These are phyloP conservation scores for Seriola quinqueradiata DNA, from an alignment of 2,113 vertebrate genomes.

Conservation along the genomic window DNA sequence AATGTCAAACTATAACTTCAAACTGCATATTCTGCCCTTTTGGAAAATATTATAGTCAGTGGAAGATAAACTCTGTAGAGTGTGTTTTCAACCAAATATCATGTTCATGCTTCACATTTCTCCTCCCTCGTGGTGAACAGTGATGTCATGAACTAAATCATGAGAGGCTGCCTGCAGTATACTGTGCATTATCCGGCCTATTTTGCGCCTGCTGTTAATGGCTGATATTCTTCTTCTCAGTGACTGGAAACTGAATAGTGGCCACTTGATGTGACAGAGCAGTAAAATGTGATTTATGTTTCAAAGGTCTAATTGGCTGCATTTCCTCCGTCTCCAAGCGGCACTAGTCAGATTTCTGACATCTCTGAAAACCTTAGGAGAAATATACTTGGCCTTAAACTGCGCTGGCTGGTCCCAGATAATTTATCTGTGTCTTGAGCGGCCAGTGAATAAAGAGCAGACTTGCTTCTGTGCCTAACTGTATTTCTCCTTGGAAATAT, in stretches of 20 bases:
- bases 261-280: slow-evolving; percentile 65
- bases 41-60: neutral
- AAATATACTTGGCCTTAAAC: slow-evolving; percentile 72
- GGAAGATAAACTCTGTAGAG: neutral
- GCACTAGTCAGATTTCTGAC: slow-evolving; percentile 65
- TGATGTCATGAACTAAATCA: slow-evolving; percentile 35
- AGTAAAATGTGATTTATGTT: slow-evolving; percentile 80
- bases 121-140: slow-evolving; percentile 33
- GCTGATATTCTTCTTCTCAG: slow-evolving; percentile 50
- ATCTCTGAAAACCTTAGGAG: slow-evolving; percentile 75
- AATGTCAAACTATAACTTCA: neutral
- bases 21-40: neutral
- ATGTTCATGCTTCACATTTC: slow-evolving; percentile 29
- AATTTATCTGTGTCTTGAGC: slow-evolving; percentile 75
- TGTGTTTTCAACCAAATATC: slow-evolving; percentile 9
- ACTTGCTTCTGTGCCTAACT: slow-evolving; percentile 64
- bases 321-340: slow-evolving; percentile 61
- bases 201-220: slow-evolving; percentile 52
- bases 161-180: neutral
- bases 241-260: slow-evolving; percentile 57
- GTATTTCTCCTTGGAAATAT: slow-evolving; percentile 64
- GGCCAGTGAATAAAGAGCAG: slow-evolving; percentile 65
- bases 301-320: slow-evolving; percentile 74
- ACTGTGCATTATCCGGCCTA: slow-evolving; percentile 29
- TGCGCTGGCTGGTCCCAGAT: slow-evolving; percentile 56